Percentiles rank a stretch among this genome's conserved stretches.
phyloP scores from a whole-genome alignment of 2,888 invertebrate genomes.

The Meghimatium bilineatum region DNA sequence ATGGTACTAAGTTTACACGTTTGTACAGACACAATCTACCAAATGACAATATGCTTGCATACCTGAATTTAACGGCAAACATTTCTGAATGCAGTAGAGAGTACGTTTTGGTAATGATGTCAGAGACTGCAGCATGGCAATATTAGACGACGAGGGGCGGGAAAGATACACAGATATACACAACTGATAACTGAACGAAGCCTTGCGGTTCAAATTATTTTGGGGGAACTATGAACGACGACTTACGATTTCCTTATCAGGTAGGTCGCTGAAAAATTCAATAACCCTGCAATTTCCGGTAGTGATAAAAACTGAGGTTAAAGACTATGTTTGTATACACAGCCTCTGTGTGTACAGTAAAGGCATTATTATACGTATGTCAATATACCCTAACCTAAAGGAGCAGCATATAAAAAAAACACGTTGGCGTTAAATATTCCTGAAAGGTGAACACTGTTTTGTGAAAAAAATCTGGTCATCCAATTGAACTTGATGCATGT shows the following conservation, averaged over 20 bases:
- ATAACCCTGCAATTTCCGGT: constrained; percentile 28
- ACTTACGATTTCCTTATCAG: constrained; percentile 12
- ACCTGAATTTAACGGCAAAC: too few relatives aligned
- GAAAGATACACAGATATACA: background rate
- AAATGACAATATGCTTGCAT: background rate
- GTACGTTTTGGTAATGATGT: background rate
- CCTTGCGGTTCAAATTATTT: background rate
- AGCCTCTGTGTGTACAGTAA: background rate
- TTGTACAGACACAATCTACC: background rate
- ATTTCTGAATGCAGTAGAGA: background rate
- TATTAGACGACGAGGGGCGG: too few relatives aligned
- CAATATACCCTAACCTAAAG: background rate
- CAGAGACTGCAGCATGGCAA: background rate
- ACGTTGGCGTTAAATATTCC: too few relatives aligned
- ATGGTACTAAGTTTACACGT: too few relatives aligned
- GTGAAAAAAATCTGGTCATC: too few relatives aligned
- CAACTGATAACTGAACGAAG: background rate
- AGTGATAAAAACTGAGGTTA: constrained; percentile 5
- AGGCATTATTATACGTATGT: background rate
- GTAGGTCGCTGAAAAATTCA: constrained; percentile 2
- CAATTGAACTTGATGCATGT: too few relatives aligned
- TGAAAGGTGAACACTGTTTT: too few relatives aligned
- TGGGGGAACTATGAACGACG: background rate
- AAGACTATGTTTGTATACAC: background rate
- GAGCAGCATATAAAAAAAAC: background rate